Percentiles rank a stretch among this genome's conserved stretches.
Conservation (phyloP, 2,113 vertebrate genomes). For the Ranitomeya imitator region DNA sequence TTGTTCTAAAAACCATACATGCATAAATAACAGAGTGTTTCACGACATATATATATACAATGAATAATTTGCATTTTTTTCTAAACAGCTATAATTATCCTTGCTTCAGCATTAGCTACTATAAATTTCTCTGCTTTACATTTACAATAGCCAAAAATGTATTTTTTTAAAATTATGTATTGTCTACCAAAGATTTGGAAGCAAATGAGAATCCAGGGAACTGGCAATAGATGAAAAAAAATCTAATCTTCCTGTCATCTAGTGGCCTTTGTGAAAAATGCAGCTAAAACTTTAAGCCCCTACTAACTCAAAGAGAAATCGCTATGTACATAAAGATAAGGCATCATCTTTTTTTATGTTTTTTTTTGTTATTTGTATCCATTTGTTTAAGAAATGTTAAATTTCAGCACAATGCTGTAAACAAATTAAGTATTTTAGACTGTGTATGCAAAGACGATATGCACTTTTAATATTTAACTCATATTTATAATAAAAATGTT, state of each 20-base stretch:
- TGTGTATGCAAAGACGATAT: not conserved
- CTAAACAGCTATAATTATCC: not conserved
- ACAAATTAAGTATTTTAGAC: not conserved
- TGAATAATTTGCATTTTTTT: not conserved
- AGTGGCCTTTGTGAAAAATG: conserved; percentile 57
- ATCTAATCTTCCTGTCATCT: conserved; percentile 54
- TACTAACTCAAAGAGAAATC: not conserved
- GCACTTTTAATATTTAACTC: not conserved
- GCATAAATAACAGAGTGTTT: too few relatives aligned
- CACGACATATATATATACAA: too few relatives aligned
- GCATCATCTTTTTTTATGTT: not conserved
- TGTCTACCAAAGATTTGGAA: not conserved
- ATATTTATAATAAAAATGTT: not conserved
- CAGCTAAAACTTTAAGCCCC: conserved; percentile 28
- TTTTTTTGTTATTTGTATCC: not conserved
- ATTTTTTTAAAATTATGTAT: too few relatives aligned
- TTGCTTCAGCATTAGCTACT: not conserved
- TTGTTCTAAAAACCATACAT: too few relatives aligned
- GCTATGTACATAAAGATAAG: not conserved
- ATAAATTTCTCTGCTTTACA: not conserved
- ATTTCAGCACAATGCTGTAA: not conserved
- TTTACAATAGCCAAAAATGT: too few relatives aligned
- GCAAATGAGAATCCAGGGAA: not conserved
- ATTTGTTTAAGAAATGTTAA: not conserved
- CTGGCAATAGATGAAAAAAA: conserved; percentile 39